Evolutionary conservation across 1,140 invertebrate species (phyloP).

Genomic region (Neotoxoptera formosana): DNA sequence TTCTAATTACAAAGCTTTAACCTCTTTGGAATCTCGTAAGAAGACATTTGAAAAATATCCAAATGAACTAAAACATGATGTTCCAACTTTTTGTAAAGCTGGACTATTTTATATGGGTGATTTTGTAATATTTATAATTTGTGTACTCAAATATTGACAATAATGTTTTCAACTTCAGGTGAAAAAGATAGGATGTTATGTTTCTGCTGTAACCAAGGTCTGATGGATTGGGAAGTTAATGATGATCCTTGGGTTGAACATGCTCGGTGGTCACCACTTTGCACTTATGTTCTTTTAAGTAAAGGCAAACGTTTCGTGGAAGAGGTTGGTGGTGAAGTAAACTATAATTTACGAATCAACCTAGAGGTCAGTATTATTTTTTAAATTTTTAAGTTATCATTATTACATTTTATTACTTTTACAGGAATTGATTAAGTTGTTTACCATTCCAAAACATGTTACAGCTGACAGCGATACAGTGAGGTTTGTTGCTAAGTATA

Average conservation of each 20-base stretch:
- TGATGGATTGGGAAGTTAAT: constrained; percentile 85
- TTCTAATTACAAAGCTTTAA: constrained; percentile 59
- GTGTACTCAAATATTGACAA: neutral
- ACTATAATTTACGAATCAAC: constrained; percentile 25
- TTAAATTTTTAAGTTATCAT: neutral
- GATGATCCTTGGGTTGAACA: constrained; percentile 91
- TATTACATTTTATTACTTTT: neutral
- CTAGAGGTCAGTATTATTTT: constrained; percentile 62
- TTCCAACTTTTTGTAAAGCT: constrained; percentile 79
- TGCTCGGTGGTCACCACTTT: constrained; percentile 82
- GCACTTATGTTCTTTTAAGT: constrained; percentile 75
- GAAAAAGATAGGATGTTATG: constrained; percentile 81
- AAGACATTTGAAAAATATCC: constrained; percentile 79
- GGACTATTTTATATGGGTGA: constrained; percentile 89
- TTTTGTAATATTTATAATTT: neutral
- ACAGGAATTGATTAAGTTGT: neutral
- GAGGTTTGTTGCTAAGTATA: neutral
- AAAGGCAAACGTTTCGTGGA: constrained; percentile 78
- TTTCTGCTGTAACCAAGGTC: constrained; percentile 85
- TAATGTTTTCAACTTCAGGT: constrained; percentile 61
- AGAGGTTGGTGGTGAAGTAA: constrained; percentile 64
- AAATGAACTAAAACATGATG: constrained; percentile 75
- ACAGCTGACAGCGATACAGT: neutral
- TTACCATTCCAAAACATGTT: neutral
- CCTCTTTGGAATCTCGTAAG: constrained; percentile 72